phyloP scores from a whole-genome alignment of 2,113 vertebrate species.

The Turnix velox region DNA sequence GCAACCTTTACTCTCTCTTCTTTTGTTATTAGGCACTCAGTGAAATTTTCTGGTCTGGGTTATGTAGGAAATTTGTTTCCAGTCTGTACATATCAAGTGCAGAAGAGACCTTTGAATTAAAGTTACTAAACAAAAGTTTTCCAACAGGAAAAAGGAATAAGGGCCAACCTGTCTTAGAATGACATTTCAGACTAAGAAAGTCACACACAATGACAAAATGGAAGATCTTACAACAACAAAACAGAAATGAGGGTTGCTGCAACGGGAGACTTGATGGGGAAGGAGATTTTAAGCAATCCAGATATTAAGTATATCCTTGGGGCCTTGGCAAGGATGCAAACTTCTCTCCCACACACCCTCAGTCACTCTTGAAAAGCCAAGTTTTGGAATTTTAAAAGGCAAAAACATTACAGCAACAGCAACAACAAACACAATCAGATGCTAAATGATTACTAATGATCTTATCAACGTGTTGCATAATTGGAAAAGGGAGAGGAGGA shows the following conservation, averaged over 20 bases:
- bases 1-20: background rate
- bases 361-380: conserved; percentile 10
- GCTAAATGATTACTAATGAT: background rate
- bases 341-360: conserved; percentile 5
- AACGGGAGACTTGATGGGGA: background rate
- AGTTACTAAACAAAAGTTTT: background rate
- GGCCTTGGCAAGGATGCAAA: background rate
- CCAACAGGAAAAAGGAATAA: background rate
- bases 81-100: background rate
- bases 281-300: background rate
- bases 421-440: conserved; percentile 18
- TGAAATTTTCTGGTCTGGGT: background rate
- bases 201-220: background rate
- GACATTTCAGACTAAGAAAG: background rate
- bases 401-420: conserved; percentile 20
- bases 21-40: background rate
- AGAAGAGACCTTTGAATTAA: background rate
- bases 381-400: conserved; percentile 4
- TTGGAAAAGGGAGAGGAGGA: background rate
- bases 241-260: background rate
- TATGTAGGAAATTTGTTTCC: background rate
- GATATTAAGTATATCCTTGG: background rate
- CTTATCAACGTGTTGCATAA: background rate
- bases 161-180: background rate
- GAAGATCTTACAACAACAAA: background rate